Evolutionary conservation across 2,797 vertebrate genomes (phyloP).

Genomic region (Enteromius unitaeniatus): DNA sequence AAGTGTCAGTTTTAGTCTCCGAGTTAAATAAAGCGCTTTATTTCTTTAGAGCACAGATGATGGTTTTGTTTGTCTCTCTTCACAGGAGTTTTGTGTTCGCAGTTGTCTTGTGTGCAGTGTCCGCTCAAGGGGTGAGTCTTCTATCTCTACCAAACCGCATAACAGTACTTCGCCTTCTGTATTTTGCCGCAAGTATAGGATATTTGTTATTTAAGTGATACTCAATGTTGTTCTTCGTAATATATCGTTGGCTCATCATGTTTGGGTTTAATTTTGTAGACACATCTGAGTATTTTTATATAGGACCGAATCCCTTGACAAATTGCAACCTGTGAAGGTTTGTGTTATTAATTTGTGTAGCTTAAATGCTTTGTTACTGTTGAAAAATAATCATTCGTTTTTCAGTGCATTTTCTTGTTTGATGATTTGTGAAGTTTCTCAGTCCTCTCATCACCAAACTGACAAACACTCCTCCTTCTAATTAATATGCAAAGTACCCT

Average conservation of each 20-base stretch:
- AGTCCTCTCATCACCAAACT: not conserved
- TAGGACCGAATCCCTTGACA: not conserved
- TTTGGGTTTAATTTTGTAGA: not conserved
- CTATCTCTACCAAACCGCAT: slow-evolving; percentile 15
- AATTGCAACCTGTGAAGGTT: not conserved
- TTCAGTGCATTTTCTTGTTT: not conserved
- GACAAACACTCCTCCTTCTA: slow-evolving; percentile 22
- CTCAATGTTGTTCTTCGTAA: not conserved
- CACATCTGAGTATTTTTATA: not conserved
- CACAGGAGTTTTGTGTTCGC: slow-evolving; percentile 70
- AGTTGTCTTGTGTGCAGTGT: slow-evolving; percentile 60
- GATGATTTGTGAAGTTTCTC: not conserved
- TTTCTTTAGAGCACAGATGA: not conserved
- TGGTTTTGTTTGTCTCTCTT: slow-evolving; percentile 44
- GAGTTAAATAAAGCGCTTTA: not conserved
- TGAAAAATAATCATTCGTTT: not conserved
- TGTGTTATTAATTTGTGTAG: not conserved
- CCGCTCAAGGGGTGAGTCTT: slow-evolving; percentile 77
- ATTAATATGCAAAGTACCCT: slow-evolving; percentile 32
- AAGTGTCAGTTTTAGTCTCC: not conserved
- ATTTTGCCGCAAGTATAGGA: not conserved
- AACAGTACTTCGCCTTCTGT: not conserved
- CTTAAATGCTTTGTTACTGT: not conserved
- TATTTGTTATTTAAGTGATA: not conserved
- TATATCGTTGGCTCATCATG: not conserved